Evolutionary conservation across 2,888 invertebrate species (phyloP), one percentile per base, ranked within the genome.

Genomic region (Eupelmus urozonus): DNA sequence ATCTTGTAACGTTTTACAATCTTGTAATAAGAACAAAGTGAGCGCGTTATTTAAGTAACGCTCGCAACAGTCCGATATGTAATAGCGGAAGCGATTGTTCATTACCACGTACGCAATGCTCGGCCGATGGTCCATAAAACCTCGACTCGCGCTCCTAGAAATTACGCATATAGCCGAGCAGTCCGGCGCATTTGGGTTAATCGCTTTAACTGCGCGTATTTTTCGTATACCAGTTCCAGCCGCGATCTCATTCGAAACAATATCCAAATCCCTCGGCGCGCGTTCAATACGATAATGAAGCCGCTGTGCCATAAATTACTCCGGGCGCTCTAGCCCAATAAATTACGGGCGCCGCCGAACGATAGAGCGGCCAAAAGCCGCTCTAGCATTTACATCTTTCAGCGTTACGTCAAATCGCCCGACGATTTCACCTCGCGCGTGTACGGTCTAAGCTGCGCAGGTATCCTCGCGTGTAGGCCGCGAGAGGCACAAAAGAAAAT

Each of bases 71-170:
- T 45, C 9, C 13, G 13, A 16, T 45, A 45, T 20, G 20, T 62
- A 53, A 72, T 29, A 67, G 23, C 67, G 67, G 55, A 67, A 67
- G 67, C 67, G 55, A 67, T 67, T 67, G 40, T 67, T 67, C 67
- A 55, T 55, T 9, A 23, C 16, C 40, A 40, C 23, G n/a, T 40
- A 23, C n/a, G 42, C 23, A 40, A 45, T 65, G 27, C 9, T 18
- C 16, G 55, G 55, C 66, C 55, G 55, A 67, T 67, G 55, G 25
- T 20, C 67, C 53, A 67, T 66, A 55, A 67, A 55, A 57, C 25
- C 16, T 55, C n/a, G 1, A 53, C 2, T 4, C 20, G 1, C 13
- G 62, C 25, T 59, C n/a, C n/a, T n/a, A n/a, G n/a, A n/a, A n/a
- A n/a, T n/a, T n/a, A n/a, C n/a, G n/a, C n/a, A n/a, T n/a, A n/a